Evolutionary conservation across 2,113 vertebrate genomes (phyloP).

Genomic region (Phyllopteryx taeniolatus): DNA sequence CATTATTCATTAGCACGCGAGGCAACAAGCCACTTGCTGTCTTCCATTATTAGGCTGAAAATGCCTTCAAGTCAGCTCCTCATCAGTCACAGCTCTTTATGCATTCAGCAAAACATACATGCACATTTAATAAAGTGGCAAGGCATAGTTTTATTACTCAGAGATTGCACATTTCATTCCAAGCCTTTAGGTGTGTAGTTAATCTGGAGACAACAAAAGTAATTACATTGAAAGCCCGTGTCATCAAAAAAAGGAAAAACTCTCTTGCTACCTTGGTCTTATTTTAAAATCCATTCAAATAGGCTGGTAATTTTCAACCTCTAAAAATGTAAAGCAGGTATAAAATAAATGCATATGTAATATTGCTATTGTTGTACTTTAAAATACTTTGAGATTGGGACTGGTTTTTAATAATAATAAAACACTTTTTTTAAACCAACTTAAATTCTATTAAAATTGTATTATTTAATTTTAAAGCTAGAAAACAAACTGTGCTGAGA

Average conservation of each 20-base stretch:
- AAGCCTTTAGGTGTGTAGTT: slow-evolving; percentile 6
- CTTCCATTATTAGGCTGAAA: not conserved
- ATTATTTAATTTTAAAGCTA: too few relatives aligned
- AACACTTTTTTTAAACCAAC: too few relatives aligned
- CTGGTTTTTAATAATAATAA: too few relatives aligned
- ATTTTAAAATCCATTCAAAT: not conserved
- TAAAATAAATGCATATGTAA: not conserved
- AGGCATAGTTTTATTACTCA: slow-evolving; percentile 21
- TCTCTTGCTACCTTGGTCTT: slow-evolving; percentile 1
- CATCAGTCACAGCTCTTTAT: slow-evolving; percentile 14
- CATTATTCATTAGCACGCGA: not conserved
- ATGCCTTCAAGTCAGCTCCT: slow-evolving; percentile 9
- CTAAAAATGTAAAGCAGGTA: not conserved
- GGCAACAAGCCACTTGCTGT: not conserved
- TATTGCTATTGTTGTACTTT: not conserved
- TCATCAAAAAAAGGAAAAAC: not conserved
- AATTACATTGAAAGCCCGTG: not conserved
- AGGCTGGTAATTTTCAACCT: not conserved
- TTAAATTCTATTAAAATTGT: too few relatives aligned
- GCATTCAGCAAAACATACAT: slow-evolving; percentile 15
- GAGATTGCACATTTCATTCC: slow-evolving; percentile 28
- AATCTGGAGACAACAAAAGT: slow-evolving; percentile 13
- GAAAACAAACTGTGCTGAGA: too few relatives aligned
- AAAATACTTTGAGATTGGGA: not conserved
- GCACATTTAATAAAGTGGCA: slow-evolving; percentile 32